Evolutionary conservation across 1,140 invertebrate genomes (phyloP), one percentile per base, ranked within the genome.

Genomic region (Brachionus rotundiformis): DNA sequence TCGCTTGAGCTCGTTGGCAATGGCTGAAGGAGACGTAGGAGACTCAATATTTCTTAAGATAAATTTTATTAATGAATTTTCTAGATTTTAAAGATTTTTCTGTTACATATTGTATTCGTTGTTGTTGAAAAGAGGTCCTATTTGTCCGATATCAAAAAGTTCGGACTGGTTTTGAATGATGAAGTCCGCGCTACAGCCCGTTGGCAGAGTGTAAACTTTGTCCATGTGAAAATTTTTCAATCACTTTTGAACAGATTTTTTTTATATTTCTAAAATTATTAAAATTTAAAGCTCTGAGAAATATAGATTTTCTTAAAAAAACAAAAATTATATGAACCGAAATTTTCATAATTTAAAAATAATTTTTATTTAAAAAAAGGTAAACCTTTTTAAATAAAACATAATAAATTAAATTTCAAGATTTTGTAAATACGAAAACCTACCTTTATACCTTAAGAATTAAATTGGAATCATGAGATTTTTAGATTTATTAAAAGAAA

Each of bases 351-450:
- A 63, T 63, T 31, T 63, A 25, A 27, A 63, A 23, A n/a, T 16
- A 54, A 19, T 54, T 54, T 54, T 16, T 19, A 19, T 63, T 27
- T 23, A 19, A 29, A 63, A 29, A 63, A 63, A 63, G 23, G 29
- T 13, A 27, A 63, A 63, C 11, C 29, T 27, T 63, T 63, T 29
- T 29, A 63, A 63, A 63, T 29, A 63, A 63, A 33, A 63, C 25
- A 63, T 63, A 63, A 63, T 63, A 63, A 63, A 63, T 54, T 54
- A 54, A 54, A 63, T 29, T 63, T 63, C 61, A 63, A 63, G 61
- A 63, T 63, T 33, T 63, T 27, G 61, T 63, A 63, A 63, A 63
- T 63, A 63, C 61, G 61, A 63, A 63, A 63, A 29, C 29, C 13
- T 63, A 63, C 61, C 61, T 63, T 63, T 63, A 54, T 54, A 54